Evolutionary conservation across 2,797 vertebrate species (phyloP).

Genomic region (Pachyuromys duprasi): DNA sequence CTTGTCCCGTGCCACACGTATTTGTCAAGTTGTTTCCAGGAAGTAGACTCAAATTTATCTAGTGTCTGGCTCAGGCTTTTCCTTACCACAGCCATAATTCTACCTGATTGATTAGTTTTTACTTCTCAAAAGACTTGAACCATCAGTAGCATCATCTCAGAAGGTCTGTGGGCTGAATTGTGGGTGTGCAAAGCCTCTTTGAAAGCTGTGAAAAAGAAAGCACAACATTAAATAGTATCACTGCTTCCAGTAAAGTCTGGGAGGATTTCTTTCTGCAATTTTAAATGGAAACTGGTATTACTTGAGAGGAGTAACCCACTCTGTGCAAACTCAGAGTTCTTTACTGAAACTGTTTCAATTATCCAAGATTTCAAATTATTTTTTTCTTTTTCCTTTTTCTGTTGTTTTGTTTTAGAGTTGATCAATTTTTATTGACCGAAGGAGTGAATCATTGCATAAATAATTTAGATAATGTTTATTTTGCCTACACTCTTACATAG

Average conservation of each 20-base stretch:
- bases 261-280: background rate
- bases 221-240: background rate
- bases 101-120: background rate
- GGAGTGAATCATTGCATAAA: background rate
- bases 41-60: background rate
- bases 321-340: background rate
- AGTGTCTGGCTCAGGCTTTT: background rate
- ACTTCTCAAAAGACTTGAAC: background rate
- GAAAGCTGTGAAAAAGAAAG: background rate
- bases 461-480: background rate
- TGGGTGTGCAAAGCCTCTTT: background rate
- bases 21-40: background rate
- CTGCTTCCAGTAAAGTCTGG: background rate
- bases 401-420: background rate
- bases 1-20: background rate
- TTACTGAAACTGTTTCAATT: background rate
- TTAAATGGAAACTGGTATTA: background rate
- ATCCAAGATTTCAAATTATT: background rate
- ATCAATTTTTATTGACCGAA: background rate
- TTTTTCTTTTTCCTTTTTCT: background rate
- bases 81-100: background rate
- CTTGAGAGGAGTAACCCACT: background rate
- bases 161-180: conserved; percentile 8
- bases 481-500: background rate
- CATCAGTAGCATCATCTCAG: background rate